Conservation (phyloP, 2,888 invertebrate genomes). For the Ichneumoninae sp. region DNA sequence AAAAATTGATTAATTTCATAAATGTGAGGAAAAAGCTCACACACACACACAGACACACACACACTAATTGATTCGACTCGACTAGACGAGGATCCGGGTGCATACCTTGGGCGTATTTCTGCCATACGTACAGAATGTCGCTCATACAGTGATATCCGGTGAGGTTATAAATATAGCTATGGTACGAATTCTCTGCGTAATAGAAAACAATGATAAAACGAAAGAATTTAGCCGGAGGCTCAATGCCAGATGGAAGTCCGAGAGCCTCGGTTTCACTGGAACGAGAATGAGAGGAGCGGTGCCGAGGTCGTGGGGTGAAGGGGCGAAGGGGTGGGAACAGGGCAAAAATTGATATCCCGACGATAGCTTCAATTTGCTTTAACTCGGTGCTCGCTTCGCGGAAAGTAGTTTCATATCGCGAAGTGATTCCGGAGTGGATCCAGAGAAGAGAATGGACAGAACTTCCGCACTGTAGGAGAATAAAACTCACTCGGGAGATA, state of each 20-base stretch:
- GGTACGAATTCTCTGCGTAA: slow-evolving; percentile 20
- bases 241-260: slow-evolving; percentile 24
- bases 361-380: slow-evolving; percentile 76
- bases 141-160: background rate
- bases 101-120: background rate
- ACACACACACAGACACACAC: background rate
- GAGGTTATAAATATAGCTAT: background rate
- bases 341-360: slow-evolving; percentile 74
- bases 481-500: slow-evolving; percentile 49
- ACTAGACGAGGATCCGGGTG: slow-evolving; percentile 25
- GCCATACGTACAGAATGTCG: slow-evolving; percentile 16
- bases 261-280: background rate
- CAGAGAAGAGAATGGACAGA: slow-evolving; percentile 35
- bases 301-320: slow-evolving; percentile 16
- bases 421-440: slow-evolving; percentile 2
- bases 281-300: background rate
- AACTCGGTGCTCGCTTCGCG: slow-evolving; percentile 20
- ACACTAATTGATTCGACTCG: background rate
- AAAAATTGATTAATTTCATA: background rate
- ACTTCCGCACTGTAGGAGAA: slow-evolving; percentile 39
- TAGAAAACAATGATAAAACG: slow-evolving; percentile 45
- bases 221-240: slow-evolving; percentile 45
- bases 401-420: slow-evolving; percentile 70
- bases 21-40: background rate
- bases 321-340: slow-evolving; percentile 58